Evolutionary conservation across 2,113 vertebrate genomes (phyloP), one percentile per base, ranked within the genome.

Genomic region (Erythrocebus patas): DNA sequence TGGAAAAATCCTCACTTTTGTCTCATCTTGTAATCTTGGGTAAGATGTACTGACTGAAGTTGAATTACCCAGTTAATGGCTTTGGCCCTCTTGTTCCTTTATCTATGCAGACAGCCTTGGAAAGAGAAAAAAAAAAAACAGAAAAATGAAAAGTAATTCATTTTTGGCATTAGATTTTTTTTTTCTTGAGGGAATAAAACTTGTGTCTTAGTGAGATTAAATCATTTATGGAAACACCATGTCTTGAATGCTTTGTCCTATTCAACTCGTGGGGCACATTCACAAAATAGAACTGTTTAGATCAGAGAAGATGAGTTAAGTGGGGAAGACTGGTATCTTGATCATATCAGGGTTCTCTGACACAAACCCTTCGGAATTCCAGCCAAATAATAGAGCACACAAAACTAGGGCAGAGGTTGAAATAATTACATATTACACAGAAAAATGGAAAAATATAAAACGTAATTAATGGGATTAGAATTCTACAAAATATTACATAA

Each of bases 101-200:
- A 82, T 96, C 89, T 97, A 27, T 38, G 95, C 55, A 91, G 89
- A 95, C 2, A 48, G 40, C 48, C 23, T 96, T 75, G 66, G 40
- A n/a, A 84, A 52, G 45, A 32, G 25, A 38, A 68, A 79, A 73
- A 57, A 25, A 57, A 25, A 84, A 55, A 4, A 1, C 27, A 96
- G 72, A 79, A 86, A 93, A 97, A 93, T 50, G 40, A 89, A 97
- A 91, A 86, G 18, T 55, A 95, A 90, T 79, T 93, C 75, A 27
- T 92, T 89, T 72, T 97, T 96, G 94, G 68, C 61, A 43, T 96
- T 75, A 75, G 22, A 11, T 86, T 97, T 61, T 92, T 38, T 38
- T 38, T 83, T 80, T 57, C 84, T 88, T 66, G 76, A 93, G 93
- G 57, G 76, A 95, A 91, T 79, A 73, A 87, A 90, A 22, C 25